A percentile compares a stretch with the other conserved stretches of the same genome.
phyloP scores from a whole-genome alignment of 2,113 vertebrate genomes.

The Eublepharis macularius region DNA sequence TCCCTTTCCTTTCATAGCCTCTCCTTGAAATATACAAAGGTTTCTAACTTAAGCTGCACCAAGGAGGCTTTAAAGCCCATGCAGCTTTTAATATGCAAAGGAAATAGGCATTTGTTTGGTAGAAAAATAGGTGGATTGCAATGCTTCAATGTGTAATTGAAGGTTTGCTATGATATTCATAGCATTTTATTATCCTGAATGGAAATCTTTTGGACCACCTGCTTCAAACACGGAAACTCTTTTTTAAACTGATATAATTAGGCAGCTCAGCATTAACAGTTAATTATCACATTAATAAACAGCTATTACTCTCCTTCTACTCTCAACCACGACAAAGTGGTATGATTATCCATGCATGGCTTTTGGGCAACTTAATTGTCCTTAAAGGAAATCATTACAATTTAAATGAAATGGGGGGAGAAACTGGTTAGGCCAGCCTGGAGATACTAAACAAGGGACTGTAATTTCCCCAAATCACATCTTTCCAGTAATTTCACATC shows the following conservation, averaged over 20 bases:
- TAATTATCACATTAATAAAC: constrained; percentile 85
- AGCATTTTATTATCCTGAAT: constrained; percentile 72
- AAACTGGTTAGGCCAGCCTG: constrained; percentile 76
- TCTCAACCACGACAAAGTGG: constrained; percentile 59
- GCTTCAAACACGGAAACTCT: constrained; percentile 72
- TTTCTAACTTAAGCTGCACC: constrained; percentile 3
- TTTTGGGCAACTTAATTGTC: constrained; percentile 78
- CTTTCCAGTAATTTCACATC: constrained; percentile 75
- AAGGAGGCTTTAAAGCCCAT: constrained; percentile 35
- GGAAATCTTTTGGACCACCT: constrained; percentile 65
- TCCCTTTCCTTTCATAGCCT: neutral
- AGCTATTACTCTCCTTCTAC: constrained; percentile 74
- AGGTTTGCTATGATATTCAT: constrained; percentile 66
- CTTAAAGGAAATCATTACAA: constrained; percentile 84
- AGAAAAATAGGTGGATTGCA: constrained; percentile 60
- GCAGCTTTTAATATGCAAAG: constrained; percentile 49
- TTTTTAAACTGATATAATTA: constrained; percentile 77
- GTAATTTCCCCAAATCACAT: constrained; percentile 77
- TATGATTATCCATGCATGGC: constrained; percentile 76
- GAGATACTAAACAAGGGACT: constrained; percentile 76
- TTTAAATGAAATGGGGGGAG: constrained; percentile 83
- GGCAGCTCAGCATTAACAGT: constrained; percentile 77
- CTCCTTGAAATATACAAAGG: constrained; percentile 10
- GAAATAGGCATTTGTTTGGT: constrained; percentile 55
- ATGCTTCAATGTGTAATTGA: constrained; percentile 36